These are phyloP conservation scores for Ethmia dodecea DNA, from an alignment of 2,888 invertebrate species.

Conservation along the genomic window DNA sequence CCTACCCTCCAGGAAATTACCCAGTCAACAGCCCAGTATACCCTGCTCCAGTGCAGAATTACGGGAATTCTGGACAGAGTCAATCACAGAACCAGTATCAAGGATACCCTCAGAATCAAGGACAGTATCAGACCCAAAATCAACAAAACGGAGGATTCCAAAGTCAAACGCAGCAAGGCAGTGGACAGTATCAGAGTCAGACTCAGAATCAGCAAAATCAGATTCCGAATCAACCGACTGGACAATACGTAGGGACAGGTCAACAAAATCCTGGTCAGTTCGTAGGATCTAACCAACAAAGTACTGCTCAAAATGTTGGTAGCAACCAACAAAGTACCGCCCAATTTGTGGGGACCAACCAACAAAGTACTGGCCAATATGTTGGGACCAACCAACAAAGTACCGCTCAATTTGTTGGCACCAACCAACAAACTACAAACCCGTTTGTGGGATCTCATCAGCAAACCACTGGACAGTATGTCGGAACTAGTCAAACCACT, in stretches of 20 bases:
- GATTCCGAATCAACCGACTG: slow-evolving; percentile 2
- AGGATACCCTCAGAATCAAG: slow-evolving; percentile 18
- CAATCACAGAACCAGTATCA: slow-evolving; percentile 19
- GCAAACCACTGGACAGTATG: not conserved
- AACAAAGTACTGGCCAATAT: not conserved
- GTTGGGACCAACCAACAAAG: slow-evolving; percentile 2
- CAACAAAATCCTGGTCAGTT: slow-evolving; percentile 4
- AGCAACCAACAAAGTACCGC: slow-evolving; percentile 10
- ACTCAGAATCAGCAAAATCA: not conserved
- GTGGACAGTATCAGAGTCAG: slow-evolving; percentile 7
- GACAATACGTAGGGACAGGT: slow-evolving; percentile 1
- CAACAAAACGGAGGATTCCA: slow-evolving; percentile 8
- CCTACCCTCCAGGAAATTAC: slow-evolving; percentile 27
- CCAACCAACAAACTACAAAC: slow-evolving; percentile 14
- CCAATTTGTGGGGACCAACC: not conserved
- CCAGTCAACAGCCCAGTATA: slow-evolving; percentile 20
- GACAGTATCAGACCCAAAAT: slow-evolving; percentile 14
- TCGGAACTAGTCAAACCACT: not conserved
- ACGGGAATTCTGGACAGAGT: slow-evolving; percentile 18
- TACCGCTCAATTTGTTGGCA: slow-evolving; percentile 20
- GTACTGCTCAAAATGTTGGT: slow-evolving; percentile 6
- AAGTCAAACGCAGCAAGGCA: not conserved
- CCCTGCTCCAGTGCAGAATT: slow-evolving; percentile 15
- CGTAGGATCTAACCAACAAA: slow-evolving; percentile 5
- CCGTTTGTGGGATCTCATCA: slow-evolving; percentile 11